These are phyloP conservation scores for Orthonevra nobilis DNA, from an alignment of 2,888 invertebrate genomes.

Conservation along the genomic window DNA sequence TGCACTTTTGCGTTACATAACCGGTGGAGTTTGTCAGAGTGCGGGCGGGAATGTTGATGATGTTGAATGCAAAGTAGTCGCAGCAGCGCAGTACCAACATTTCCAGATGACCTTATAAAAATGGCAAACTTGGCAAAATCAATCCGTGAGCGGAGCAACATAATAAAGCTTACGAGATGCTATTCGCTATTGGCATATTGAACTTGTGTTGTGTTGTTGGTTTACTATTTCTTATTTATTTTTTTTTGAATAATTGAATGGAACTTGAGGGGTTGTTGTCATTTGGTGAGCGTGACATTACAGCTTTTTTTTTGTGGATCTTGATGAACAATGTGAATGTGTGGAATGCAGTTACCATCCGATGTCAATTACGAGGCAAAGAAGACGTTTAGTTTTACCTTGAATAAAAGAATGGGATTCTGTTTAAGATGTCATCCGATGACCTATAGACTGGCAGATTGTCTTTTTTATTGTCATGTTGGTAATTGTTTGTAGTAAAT, in stretches of 20 bases:
- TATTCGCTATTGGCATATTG: slow-evolving; percentile 45
- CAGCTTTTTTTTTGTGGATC: slow-evolving; percentile 28
- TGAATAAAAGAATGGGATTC: no score
- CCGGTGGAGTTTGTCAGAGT: background rate
- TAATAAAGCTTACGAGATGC: slow-evolving; percentile 56
- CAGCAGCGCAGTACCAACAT: slow-evolving; percentile 1
- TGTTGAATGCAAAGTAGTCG: slow-evolving; percentile 49
- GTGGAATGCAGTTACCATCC: slow-evolving; percentile 42
- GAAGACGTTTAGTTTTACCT: no score
- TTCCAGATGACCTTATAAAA: slow-evolving; percentile 63
- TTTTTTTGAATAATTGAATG: slow-evolving; percentile 62
- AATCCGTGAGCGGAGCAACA: slow-evolving; percentile 25
- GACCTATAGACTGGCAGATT: background rate
- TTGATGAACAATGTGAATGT: slow-evolving; percentile 40
- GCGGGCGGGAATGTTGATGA: slow-evolving; percentile 52
- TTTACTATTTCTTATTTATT: no score
- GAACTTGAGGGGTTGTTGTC: slow-evolving; percentile 18
- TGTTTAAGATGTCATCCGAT: no score
- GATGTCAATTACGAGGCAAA: background rate
- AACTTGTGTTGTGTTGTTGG: slow-evolving; percentile 45
- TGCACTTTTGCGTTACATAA: slow-evolving; percentile 47
- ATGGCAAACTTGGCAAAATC: slow-evolving; percentile 59
- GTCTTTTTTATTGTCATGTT: no score
- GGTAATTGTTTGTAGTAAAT: no score
- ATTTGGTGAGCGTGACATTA: slow-evolving; percentile 53